Percentiles rank a stretch among this genome's conserved stretches.
Evolutionary conservation across 2,113 vertebrate genomes (phyloP).

Genomic region (Scomber colias): DNA sequence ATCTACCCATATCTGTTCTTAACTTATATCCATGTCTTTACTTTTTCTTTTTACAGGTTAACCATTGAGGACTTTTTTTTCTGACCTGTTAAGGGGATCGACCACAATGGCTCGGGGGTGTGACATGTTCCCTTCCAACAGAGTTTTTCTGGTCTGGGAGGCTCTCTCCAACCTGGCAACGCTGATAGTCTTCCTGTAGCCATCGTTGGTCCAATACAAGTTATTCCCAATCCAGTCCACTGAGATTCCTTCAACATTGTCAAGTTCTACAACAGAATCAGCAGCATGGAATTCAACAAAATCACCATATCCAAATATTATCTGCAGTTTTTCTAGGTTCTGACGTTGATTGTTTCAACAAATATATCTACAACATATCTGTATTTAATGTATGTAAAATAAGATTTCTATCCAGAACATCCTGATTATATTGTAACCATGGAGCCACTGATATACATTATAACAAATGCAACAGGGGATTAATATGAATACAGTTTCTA

Average conservation of each 20-base stretch:
- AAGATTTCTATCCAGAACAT: not conserved
- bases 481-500: not conserved
- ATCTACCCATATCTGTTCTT: not conserved
- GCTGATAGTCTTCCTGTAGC: conserved; percentile 96
- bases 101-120: conserved; percentile 97
- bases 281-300: not conserved
- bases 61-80: not conserved
- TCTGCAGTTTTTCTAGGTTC: too few relatives aligned
- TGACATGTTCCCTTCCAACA: conserved; percentile 97
- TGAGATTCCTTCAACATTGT: conserved; percentile 98
- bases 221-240: conserved; percentile 99
- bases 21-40: not conserved
- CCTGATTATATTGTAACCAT: not conserved
- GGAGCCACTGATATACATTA: not conserved
- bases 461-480: not conserved
- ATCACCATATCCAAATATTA: not conserved
- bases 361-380: not conserved
- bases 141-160: conserved; percentile 93
- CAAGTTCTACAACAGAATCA: conserved; percentile 87
- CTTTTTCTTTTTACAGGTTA: too few relatives aligned
- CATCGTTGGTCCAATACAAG: conserved; percentile 98
- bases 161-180: conserved; percentile 94
- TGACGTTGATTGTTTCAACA: not conserved
- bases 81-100: conserved; percentile 95
- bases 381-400: not conserved